These are phyloP conservation scores for Chaetodon auriga DNA, from an alignment of 2,113 vertebrate genomes.

Conservation along the genomic window DNA sequence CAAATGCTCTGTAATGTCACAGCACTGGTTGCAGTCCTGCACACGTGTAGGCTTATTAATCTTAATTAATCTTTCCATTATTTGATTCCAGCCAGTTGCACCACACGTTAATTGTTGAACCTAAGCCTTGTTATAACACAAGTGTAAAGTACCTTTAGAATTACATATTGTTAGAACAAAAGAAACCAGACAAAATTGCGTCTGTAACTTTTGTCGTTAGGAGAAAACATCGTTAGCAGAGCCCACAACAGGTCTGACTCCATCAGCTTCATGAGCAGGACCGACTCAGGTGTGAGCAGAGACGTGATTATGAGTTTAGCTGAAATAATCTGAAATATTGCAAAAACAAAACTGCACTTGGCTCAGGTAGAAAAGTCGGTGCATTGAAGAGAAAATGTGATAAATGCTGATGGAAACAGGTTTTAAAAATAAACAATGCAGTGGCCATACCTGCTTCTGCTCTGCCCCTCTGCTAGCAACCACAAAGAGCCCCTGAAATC, in stretches of 20 bases:
- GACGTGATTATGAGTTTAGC: background rate
- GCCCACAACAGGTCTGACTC: background rate
- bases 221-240: background rate
- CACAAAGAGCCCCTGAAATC: no score
- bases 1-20: background rate
- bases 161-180: background rate
- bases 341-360: no score
- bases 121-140: conserved; percentile 1
- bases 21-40: background rate
- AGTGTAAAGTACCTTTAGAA: background rate
- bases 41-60: background rate
- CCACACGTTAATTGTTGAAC: conserved; percentile 6
- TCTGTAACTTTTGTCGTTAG: background rate
- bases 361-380: no score
- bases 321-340: no score
- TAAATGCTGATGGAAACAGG: no score
- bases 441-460: no score
- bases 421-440: no score
- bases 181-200: background rate
- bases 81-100: conserved; percentile 17
- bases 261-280: no score
- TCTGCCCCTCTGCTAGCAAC: no score
- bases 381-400: no score
- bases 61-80: conserved; percentile 29
- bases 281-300: background rate